Base-by-base conservation (phyloP, 2,113 vertebrate species). In the Hippocampus guttulatus region DNA sequence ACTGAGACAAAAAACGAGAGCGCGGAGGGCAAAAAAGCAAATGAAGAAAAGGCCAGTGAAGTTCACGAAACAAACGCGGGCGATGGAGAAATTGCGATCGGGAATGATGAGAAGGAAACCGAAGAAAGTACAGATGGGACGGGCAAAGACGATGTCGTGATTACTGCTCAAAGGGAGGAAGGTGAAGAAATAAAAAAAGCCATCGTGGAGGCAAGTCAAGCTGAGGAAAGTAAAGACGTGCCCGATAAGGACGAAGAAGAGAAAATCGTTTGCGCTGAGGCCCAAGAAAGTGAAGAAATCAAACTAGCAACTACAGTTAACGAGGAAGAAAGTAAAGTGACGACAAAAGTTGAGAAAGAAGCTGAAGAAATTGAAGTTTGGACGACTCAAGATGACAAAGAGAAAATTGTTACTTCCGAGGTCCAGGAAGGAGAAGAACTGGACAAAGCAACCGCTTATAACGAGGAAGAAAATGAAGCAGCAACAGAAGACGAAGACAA, bases 261-360 rank as follows among this genome's bases (percentile, higher is more conserved):
- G 27, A 68, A 47, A 33, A 33, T 15, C 1, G 5, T 15, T 20
- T 33, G 15, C 20, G 25, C 23, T 51, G 30, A 67, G 14, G 49
- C 25, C 16, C 5, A 33, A 15, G 43, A 7, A 25, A 58, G 49
- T 41, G 73, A 71, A 38, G 65, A 66, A 25, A 64, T 16, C 2
- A 49, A 5, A 21, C 68, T 72, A 64, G 21, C 61, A 41, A 64
- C 69, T 20, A 18, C 66, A 30, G 65, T 54, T 43, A 67, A 54
- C 2, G 52, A 52, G 20, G 70, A 54, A 51, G 71, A 76, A 52
- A 74, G 67, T 49, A 78, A 51, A 69, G 57, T 73, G 3, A 6
- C 45, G 0, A 75, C 73, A 5, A 57, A 71, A 20, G 64, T 64
- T 10, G 62, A 49, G 8, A 43, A 69, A 7, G 20, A 25, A 65